Conservation (phyloP, 2,113 vertebrate genomes). For the Prietella phreatophila region DNA sequence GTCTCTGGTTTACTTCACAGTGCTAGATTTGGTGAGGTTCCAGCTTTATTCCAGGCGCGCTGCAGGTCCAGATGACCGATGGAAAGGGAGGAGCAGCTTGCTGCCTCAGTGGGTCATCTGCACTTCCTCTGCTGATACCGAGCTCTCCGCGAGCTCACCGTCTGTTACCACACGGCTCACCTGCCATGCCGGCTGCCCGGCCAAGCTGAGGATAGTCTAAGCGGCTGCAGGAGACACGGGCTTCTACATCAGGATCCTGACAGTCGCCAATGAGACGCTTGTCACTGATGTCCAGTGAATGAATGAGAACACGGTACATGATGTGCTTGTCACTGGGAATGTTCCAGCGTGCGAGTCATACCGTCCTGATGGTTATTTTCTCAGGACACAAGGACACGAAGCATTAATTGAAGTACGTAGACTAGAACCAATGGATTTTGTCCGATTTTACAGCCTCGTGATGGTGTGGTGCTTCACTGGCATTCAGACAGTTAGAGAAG, state of each 20-base stretch:
- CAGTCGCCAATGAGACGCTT: slow-evolving; percentile 5
- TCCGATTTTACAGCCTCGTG: background rate
- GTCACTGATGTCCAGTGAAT: slow-evolving; percentile 13
- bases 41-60: slow-evolving; percentile 40
- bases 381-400: background rate
- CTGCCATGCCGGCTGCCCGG: slow-evolving; percentile 19
- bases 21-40: slow-evolving; percentile 30
- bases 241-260: slow-evolving; percentile 14
- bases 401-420: background rate
- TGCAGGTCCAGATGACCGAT: slow-evolving; percentile 45
- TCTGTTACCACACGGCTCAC: slow-evolving; percentile 47
- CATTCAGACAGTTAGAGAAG: background rate
- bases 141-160: slow-evolving; percentile 43
- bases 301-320: slow-evolving; percentile 14
- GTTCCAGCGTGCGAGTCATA: background rate
- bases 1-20: slow-evolving; percentile 7
- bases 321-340: slow-evolving; percentile 20
- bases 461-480: slow-evolving; percentile 1
- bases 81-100: slow-evolving; percentile 48
- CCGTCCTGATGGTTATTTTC: background rate
- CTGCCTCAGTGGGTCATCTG: slow-evolving; percentile 55
- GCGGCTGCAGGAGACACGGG: slow-evolving; percentile 13
- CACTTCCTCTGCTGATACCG: slow-evolving; percentile 47
- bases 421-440: background rate
- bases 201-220: slow-evolving; percentile 31